These are phyloP conservation scores for Drosophila infuscata DNA, from an alignment of 2,888 invertebrate species.

Conservation along the genomic window DNA sequence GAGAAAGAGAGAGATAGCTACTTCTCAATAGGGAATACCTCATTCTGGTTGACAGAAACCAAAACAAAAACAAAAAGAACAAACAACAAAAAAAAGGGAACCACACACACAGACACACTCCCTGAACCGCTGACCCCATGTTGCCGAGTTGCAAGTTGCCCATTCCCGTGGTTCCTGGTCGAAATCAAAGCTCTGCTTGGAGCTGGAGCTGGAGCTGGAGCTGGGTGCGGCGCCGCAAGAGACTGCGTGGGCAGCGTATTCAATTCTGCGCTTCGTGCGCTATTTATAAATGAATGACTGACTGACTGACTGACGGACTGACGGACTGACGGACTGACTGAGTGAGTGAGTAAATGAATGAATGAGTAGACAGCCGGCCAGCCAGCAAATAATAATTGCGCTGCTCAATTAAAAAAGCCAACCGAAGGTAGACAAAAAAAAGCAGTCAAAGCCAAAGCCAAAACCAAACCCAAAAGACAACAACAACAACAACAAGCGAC, in stretches of 20 bases:
- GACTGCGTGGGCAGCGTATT: slow-evolving; percentile 72
- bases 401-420: slow-evolving; percentile 70
- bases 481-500: neutral
- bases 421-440: slow-evolving; percentile 26
- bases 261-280: slow-evolving; percentile 69
- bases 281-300: slow-evolving; percentile 60
- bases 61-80: neutral
- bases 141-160: neutral
- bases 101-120: slow-evolving; percentile 2
- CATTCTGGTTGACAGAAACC: slow-evolving; percentile 12
- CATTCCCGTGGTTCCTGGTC: neutral
- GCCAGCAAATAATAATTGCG: slow-evolving; percentile 78
- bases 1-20: neutral
- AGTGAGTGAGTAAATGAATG: slow-evolving; percentile 50
- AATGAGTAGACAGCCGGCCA: slow-evolving; percentile 25
- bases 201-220: slow-evolving; percentile 7
- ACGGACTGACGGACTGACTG: neutral
- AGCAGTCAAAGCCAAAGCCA: slow-evolving; percentile 16
- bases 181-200: slow-evolving; percentile 2
- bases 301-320: slow-evolving; percentile 1
- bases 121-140: slow-evolving; percentile 5
- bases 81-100: neutral
- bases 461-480: slow-evolving; percentile 29
- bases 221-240: slow-evolving; percentile 28
- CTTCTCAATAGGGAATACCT: slow-evolving; percentile 16